Conservation (phyloP, 2,113 vertebrate species). For the Gymnogyps californianus region DNA sequence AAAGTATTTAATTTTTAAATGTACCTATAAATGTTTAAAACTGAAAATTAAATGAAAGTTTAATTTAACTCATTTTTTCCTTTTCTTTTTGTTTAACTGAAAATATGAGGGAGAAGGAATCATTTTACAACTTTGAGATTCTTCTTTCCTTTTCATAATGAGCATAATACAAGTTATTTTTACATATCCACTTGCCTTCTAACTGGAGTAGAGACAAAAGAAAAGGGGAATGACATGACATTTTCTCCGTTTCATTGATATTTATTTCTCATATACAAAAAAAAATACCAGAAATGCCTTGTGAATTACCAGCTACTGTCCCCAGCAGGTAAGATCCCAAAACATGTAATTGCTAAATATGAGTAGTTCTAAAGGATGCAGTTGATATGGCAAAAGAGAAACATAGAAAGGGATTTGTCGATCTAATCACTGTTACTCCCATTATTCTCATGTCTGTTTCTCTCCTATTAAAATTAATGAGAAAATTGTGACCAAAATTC, state of each 20-base stretch:
- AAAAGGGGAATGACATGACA: not conserved
- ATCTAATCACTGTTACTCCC: not conserved
- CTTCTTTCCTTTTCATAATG: not conserved
- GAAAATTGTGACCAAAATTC: not conserved
- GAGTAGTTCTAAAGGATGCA: not conserved
- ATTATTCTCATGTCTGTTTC: not conserved
- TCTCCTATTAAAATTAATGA: not conserved
- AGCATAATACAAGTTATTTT: not conserved
- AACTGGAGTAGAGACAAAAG: not conserved
- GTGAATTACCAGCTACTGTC: not conserved
- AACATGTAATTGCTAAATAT: not conserved
- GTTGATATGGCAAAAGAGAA: not conserved
- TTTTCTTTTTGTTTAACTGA: not conserved
- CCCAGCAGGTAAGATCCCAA: not conserved
- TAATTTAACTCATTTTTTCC: not conserved
- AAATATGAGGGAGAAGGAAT: not conserved
- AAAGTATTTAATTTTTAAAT: not conserved
- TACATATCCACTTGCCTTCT: not conserved
- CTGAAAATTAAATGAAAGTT: not conserved
- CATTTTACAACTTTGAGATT: not conserved
- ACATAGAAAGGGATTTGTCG: not conserved
- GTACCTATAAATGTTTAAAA: not conserved
- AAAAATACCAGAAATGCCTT: not conserved
- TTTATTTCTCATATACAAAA: not conserved
- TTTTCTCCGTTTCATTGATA: not conserved